A percentile compares a stretch with the other conserved stretches of the same genome.
phyloP scores from a whole-genome alignment of 1,140 invertebrate species.

The Anoplolepis gracilipes region DNA sequence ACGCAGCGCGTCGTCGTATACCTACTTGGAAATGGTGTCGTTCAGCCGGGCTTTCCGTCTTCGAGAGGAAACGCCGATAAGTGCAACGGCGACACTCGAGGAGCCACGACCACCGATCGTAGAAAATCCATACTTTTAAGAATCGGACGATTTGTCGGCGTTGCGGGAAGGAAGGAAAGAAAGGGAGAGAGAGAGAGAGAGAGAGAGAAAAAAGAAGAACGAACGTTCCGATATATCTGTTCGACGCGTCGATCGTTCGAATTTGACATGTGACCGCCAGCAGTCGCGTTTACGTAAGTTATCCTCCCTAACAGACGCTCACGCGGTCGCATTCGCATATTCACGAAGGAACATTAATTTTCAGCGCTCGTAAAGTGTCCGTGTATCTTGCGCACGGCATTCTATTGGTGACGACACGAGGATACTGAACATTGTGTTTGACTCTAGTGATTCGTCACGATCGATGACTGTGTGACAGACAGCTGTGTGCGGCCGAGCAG shows the following conservation, averaged over 20 bases:
- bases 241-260: slow-evolving; percentile 29
- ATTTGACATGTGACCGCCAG: slow-evolving; percentile 56
- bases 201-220: neutral
- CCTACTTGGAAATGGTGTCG: slow-evolving; percentile 4
- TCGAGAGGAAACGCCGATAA: slow-evolving; percentile 20
- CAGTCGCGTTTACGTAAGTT: slow-evolving; percentile 52
- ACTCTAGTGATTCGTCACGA: neutral
- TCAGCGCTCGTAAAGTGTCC: neutral
- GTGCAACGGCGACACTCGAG: slow-evolving; percentile 1
- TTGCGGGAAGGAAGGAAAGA: neutral
- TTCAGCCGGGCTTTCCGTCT: neutral
- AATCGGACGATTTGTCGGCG: neutral
- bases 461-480: slow-evolving; percentile 37
- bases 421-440: neutral
- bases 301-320: neutral
- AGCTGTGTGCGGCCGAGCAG: slow-evolving; percentile 31
- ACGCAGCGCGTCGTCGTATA: neutral
- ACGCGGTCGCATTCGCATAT: neutral
- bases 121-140: neutral
- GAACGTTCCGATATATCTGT: slow-evolving; percentile 10
- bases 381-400: neutral
- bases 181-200: no score
- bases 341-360: neutral
- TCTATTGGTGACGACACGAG: neutral
- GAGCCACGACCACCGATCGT: neutral